Conservation (phyloP, 1,140 invertebrate species). For the Streblospio benedicti region DNA sequence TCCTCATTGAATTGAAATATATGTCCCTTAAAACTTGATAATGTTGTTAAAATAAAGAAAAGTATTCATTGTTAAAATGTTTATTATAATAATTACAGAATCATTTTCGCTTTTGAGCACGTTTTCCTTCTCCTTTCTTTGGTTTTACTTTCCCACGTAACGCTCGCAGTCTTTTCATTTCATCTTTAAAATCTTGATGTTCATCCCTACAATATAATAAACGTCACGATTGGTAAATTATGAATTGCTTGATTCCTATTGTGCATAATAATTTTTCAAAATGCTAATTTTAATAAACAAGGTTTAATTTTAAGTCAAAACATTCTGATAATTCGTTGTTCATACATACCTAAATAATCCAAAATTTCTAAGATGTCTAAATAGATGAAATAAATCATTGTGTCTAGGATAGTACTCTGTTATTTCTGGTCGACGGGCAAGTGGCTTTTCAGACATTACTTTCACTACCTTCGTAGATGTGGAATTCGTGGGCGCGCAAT, state of each 20-base stretch:
- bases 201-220: slow-evolving; percentile 59
- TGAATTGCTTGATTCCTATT: not conserved
- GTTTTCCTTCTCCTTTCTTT: slow-evolving; percentile 53
- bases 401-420: slow-evolving; percentile 71
- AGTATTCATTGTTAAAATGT: too few species aligned
- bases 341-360: slow-evolving; percentile 39
- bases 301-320: too few species aligned
- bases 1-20: too few species aligned
- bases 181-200: slow-evolving; percentile 83
- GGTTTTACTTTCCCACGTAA: slow-evolving; percentile 66
- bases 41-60: too few species aligned
- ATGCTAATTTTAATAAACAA: too few species aligned
- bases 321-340: too few species aligned
- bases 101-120: slow-evolving; percentile 27
- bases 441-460: slow-evolving; percentile 65
- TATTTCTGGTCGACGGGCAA: slow-evolving; percentile 64
- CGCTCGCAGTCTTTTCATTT: slow-evolving; percentile 66
- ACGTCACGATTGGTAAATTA: not conserved
- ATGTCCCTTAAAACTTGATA: too few species aligned
- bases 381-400: slow-evolving; percentile 23
- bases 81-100: too few species aligned
- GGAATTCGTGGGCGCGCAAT: slow-evolving; percentile 59
- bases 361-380: slow-evolving; percentile 27
- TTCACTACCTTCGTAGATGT: slow-evolving; percentile 60
- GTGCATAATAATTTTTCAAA: too few species aligned